These are phyloP conservation scores for Pelosia muscerda DNA, from an alignment of 2,888 invertebrate genomes.

Conservation along the genomic window DNA sequence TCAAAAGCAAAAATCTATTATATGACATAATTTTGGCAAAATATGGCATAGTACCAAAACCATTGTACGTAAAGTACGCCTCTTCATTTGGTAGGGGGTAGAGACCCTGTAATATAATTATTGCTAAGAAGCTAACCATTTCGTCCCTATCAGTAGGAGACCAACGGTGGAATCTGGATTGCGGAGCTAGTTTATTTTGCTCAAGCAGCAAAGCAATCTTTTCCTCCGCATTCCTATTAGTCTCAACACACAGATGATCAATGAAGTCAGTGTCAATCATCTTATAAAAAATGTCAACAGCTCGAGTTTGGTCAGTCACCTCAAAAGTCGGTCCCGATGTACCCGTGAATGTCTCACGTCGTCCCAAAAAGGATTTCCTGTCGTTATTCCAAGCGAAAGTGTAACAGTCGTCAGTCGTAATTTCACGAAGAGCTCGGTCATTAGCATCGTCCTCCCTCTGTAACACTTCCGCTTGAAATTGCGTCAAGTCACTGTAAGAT, in stretches of 20 bases:
- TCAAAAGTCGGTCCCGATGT: neutral
- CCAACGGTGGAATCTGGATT: slow-evolving; percentile 1
- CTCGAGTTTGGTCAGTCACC: neutral
- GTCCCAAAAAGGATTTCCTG: neutral
- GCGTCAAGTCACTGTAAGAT: neutral
- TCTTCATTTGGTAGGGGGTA: no score
- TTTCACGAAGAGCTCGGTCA: neutral
- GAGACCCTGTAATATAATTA: no score
- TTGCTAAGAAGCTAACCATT: slow-evolving; percentile 2
- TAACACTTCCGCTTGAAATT: neutral
- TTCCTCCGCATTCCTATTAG: neutral
- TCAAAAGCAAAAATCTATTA: no score
- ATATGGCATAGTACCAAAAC: no score
- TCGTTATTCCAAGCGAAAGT: neutral
- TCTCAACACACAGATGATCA: neutral
- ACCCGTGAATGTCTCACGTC: slow-evolving; percentile 1
- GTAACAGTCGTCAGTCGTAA: neutral
- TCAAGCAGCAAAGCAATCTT: neutral
- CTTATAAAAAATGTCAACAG: neutral
- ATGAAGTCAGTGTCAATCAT: slow-evolving; percentile 1
- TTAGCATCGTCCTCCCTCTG: neutral
- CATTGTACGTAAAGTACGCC: no score
- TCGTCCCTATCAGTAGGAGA: neutral
- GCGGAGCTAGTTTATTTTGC: neutral
- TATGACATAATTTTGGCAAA: no score